Evolutionary conservation across 1,140 invertebrate genomes (phyloP).

Genomic region (Orius insidiosus): DNA sequence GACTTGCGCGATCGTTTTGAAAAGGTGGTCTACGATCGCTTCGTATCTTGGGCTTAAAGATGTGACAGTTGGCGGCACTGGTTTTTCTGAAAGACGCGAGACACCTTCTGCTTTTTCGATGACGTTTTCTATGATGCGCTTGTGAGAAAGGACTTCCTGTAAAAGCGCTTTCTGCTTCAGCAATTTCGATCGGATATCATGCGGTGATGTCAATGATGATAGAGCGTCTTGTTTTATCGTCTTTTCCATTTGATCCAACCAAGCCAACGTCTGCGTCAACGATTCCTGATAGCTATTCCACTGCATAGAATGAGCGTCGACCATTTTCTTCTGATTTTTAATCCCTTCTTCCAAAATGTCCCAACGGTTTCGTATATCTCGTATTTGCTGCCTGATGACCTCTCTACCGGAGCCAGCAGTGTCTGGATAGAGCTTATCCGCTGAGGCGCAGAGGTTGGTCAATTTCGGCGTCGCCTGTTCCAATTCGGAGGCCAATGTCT

Average conservation of each 20-base stretch:
- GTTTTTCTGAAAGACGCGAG: conserved; percentile 7
- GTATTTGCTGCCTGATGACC: conserved; percentile 62
- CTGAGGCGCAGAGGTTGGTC: conserved; percentile 47
- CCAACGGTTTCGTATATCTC: conserved; percentile 58
- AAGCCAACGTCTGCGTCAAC: conserved; percentile 59
- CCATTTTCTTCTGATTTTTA: conserved; percentile 60
- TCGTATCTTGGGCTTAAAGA: conserved; percentile 60
- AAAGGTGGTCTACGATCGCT: conserved; percentile 38
- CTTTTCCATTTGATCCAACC: conserved; percentile 77
- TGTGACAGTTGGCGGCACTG: conserved; percentile 22
- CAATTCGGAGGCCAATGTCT: conserved; percentile 60
- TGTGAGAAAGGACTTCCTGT: conserved; percentile 80
- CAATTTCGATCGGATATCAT: conserved; percentile 72
- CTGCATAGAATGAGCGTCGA: conserved; percentile 68
- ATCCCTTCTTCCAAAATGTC: conserved; percentile 66
- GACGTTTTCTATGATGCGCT: conserved; percentile 72
- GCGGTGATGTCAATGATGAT: conserved; percentile 46
- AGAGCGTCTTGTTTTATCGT: conserved; percentile 52
- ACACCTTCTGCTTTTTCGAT: conserved; percentile 69
- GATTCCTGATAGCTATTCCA: conserved; percentile 73
- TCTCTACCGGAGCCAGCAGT: conserved; percentile 81
- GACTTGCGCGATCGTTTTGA: conserved; percentile 44
- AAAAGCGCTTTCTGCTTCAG: conserved; percentile 69
- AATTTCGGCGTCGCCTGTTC: conserved; percentile 66
- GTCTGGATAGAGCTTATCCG: conserved; percentile 76